Percentiles rank a stretch among this genome's conserved stretches.
phyloP scores from a whole-genome alignment of 2,888 invertebrate species.

The Brassicogethes aeneus region DNA sequence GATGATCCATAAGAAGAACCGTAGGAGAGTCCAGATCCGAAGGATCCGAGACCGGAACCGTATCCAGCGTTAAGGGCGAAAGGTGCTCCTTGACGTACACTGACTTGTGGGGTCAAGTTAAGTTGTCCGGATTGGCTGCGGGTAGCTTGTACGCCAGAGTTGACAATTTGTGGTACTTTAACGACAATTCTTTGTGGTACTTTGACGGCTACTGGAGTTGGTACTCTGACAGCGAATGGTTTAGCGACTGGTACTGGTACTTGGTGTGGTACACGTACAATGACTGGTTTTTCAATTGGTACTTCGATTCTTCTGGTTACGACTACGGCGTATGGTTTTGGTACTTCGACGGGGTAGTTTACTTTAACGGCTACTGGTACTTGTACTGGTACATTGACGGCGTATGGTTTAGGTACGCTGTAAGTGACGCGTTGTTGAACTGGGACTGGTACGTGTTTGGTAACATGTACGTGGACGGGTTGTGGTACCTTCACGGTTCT shows the following conservation, averaged over 20 bases:
- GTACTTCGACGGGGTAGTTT: slow-evolving; percentile 28
- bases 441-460: slow-evolving; percentile 12
- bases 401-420: slow-evolving; percentile 26
- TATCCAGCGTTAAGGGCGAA: slow-evolving; percentile 6
- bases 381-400: slow-evolving; percentile 25
- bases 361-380: slow-evolving; percentile 30
- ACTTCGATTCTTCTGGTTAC: slow-evolving; percentile 21
- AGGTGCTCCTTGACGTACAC: neutral
- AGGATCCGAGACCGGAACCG: slow-evolving; percentile 6
- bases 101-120: slow-evolving; percentile 4
- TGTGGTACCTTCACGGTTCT: slow-evolving; percentile 22
- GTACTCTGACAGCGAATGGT: slow-evolving; percentile 22
- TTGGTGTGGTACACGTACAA: slow-evolving; percentile 18
- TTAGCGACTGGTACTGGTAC: slow-evolving; percentile 23
- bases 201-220: slow-evolving; percentile 22
- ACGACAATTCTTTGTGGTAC: slow-evolving; percentile 23
- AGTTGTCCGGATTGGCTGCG: neutral
- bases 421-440: slow-evolving; percentile 14
- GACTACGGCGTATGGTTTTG: slow-evolving; percentile 30
- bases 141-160: slow-evolving; percentile 1
- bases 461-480: slow-evolving; percentile 25
- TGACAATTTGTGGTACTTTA: slow-evolving; percentile 14
- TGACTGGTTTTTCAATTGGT: slow-evolving; percentile 26
- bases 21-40: neutral
- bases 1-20: slow-evolving; percentile 2